Evolutionary conservation across 2,888 invertebrate genomes (phyloP).

Genomic region (Seira musarum): DNA sequence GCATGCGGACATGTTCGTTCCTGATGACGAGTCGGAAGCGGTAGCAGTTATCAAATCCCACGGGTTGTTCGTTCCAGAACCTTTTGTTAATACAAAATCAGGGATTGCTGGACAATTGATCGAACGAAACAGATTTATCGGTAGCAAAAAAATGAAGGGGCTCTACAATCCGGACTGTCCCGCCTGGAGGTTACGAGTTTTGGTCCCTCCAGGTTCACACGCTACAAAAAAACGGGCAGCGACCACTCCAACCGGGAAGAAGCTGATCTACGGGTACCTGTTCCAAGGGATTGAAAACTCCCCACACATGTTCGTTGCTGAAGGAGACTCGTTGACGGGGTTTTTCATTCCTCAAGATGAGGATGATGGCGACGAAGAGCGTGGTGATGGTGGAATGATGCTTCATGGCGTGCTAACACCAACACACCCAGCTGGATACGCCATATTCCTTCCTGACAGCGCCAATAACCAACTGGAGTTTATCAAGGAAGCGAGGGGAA

Average conservation of each 20-base stretch:
- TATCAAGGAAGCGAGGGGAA: conserved; percentile 25
- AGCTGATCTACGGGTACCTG: conserved; percentile 30
- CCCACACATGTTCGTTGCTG: conserved; percentile 46
- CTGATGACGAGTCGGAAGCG: not conserved
- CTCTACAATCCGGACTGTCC: not conserved
- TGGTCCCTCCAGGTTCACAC: not conserved
- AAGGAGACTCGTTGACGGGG: conserved; percentile 35
- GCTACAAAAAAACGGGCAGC: not conserved
- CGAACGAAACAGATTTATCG: not conserved
- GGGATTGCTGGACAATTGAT: conserved; percentile 6
- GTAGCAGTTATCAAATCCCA: not conserved
- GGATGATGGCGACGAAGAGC: not conserved
- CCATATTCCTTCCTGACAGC: conserved; percentile 15
- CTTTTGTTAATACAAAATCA: not conserved
- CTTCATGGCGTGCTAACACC: conserved; percentile 39
- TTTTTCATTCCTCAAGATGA: conserved; percentile 39
- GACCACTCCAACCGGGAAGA: conserved; percentile 20
- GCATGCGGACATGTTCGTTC: not conserved
- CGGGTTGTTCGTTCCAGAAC: conserved; percentile 16
- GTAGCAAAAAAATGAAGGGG: not conserved
- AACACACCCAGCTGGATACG: conserved; percentile 20
- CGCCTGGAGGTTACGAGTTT: conserved; percentile 11
- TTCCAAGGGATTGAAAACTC: conserved; percentile 28
- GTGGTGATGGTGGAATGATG: not conserved
- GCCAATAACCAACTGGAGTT: conserved; percentile 10